phyloP scores from a whole-genome alignment of 2,888 invertebrate genomes.

The Hypercompe scribonia region DNA sequence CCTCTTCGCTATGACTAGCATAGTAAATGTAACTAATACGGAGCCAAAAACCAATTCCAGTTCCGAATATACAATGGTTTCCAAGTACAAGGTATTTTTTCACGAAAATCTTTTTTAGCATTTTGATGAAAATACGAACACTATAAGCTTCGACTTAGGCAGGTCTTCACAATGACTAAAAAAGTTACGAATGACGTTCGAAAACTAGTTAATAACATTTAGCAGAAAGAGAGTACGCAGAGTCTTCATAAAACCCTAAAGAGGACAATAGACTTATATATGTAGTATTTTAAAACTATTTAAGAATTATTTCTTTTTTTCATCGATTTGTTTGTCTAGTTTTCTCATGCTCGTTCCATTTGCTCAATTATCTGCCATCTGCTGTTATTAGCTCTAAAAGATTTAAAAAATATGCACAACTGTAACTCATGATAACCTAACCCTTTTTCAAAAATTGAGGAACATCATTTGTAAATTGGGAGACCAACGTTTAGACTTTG shows the following conservation, averaged over 20 bases:
- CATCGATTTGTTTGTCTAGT: background rate
- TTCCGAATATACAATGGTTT: conserved; percentile 16
- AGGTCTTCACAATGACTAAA: conserved; percentile 28
- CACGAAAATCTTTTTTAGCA: conserved; percentile 34
- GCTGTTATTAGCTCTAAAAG: no score
- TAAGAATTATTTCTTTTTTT: no score
- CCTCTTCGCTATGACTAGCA: background rate
- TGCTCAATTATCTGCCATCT: no score
- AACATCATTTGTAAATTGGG: background rate
- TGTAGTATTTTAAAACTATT: background rate
- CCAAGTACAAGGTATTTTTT: conserved; percentile 32
- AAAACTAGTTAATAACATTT: conserved; percentile 34
- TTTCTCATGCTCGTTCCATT: background rate
- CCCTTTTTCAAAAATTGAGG: background rate
- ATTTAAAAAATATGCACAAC: no score
- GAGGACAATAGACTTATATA: background rate
- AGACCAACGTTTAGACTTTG: background rate
- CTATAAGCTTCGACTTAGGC: conserved; percentile 39
- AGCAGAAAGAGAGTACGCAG: conserved; percentile 1
- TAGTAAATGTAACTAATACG: background rate
- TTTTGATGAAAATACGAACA: conserved; percentile 30
- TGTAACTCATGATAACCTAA: no score
- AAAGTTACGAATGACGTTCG: conserved; percentile 29
- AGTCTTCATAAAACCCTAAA: conserved; percentile 13
- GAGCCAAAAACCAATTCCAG: background rate